Evolutionary conservation across 2,888 invertebrate genomes (phyloP), one percentile per base, ranked within the genome.

Genomic region (Agrypnus murinus): DNA sequence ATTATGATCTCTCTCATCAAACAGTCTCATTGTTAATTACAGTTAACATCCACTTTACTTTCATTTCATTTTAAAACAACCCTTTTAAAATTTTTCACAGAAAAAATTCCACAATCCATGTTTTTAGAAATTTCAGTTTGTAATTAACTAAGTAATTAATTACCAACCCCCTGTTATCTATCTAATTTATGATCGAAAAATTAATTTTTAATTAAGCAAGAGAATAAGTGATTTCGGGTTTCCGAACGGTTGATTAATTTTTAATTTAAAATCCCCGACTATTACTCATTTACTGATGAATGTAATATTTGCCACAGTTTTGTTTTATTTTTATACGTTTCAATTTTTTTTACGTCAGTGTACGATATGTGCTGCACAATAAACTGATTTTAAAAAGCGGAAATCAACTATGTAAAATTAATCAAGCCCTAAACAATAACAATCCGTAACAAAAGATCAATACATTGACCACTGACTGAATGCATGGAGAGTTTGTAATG

Each of bases 221-320:
- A 2, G 55, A 36, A 25, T 25, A 25, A 25, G 25, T 32, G 36
- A 55, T 55, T 55, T 50, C 50, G 19, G 36, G 45, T 32, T 59
- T 46, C 14, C 62, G 36, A 48, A 48, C 62, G 19, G 46, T 62
- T 62, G 46, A 62, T 62, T 36, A 62, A 62, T 62, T 62, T 62
- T 62, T 62, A 62, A 62, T 62, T 62, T 32, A 62, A 59, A 59
- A 46, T 15, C 36, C 15, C n/a, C 55, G 36, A 36, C 38, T 36
- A 55, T 55, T 55, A 55, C 55, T 55, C 55, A 55, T 55, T 50
- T 36, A 15, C 55, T 12, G 19, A 36, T 36, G 36, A 25, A 55
- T 55, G 38, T 36, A 36, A 19, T 36, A 36, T 32, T 50, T 15
- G 36, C 32, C 53, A 6, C 32, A 15, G 36, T 34, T 55, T 36